A percentile compares a stretch with the other conserved stretches of the same genome.
phyloP scores from a whole-genome alignment of 2,113 vertebrate species.

The Centropus bengalensis region DNA sequence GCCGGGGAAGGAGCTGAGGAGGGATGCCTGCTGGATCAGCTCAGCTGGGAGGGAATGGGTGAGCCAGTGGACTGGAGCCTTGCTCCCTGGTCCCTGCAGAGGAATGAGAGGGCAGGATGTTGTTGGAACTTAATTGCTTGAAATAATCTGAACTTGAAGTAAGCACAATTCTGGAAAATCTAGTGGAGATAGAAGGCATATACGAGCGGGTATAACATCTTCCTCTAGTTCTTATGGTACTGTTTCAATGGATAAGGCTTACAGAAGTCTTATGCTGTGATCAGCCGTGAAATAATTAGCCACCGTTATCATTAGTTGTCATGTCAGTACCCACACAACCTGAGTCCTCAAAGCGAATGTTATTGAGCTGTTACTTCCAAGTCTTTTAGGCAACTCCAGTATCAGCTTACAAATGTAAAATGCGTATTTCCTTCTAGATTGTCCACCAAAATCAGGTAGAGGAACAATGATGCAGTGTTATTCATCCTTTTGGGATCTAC shows the following conservation, averaged over 20 bases:
- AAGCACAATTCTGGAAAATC: conserved; percentile 15
- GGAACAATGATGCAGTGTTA: not conserved
- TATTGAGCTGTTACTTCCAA: not conserved
- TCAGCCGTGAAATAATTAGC: conserved; percentile 9
- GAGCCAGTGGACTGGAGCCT: not conserved
- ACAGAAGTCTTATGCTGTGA: not conserved
- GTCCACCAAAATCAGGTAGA: not conserved
- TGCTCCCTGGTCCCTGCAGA: accelerated
- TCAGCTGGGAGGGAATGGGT: not conserved
- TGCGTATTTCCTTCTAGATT: not conserved
- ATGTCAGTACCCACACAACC: not conserved
- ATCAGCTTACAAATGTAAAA: not conserved
- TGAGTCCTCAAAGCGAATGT: not conserved
- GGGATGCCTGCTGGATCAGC: conserved; percentile 27
- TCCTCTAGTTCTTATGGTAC: not conserved
- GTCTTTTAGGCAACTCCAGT: not conserved
- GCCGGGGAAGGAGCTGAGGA: not conserved
- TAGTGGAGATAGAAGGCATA: not conserved
- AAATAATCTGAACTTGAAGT: conserved; percentile 14
- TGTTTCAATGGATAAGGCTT: not conserved
- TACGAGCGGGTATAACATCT: not conserved
- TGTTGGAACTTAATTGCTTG: not conserved
- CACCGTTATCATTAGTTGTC: not conserved
- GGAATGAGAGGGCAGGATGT: not conserved
- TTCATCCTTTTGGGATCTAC: not conserved